Conservation (phyloP, 92 coral and sea anemone genomes). For the Scolanthus callimorphus region DNA sequence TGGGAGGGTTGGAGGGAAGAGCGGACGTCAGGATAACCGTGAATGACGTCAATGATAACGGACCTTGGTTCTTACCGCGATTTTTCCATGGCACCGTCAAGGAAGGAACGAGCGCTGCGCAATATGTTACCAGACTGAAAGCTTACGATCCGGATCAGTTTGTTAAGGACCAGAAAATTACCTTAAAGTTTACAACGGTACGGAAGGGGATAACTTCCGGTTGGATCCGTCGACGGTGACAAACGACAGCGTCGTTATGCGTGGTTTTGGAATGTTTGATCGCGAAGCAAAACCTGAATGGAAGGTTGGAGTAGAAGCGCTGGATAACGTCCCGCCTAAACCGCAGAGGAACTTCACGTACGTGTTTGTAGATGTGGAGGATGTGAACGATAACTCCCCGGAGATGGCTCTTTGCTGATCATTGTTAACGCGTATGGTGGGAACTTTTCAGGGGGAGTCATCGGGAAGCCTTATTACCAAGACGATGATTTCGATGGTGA, state of each 20-base stretch:
- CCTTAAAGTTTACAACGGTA: conserved; percentile 42
- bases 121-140: conserved; percentile 53
- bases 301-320: conserved; percentile 57
- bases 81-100: conserved; percentile 58
- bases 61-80: conserved; percentile 88
- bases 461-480: conserved; percentile 75
- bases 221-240: conserved; percentile 35
- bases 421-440: conserved; percentile 78
- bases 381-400: conserved; percentile 59
- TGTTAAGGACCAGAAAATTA: conserved; percentile 65
- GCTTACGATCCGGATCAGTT: conserved; percentile 84
- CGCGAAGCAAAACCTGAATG: conserved; percentile 56
- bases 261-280: conserved; percentile 51
- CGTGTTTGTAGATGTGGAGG: conserved; percentile 60
- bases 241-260: conserved; percentile 39
- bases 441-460: conserved; percentile 69
- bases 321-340: conserved; percentile 58
- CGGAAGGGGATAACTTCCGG: conserved; percentile 27
- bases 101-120: conserved; percentile 51
- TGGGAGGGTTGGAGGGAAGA: conserved; percentile 77
- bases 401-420: conserved; percentile 59
- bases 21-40: conserved; percentile 54
- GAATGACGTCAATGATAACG: conserved; percentile 80
- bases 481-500: conserved; percentile 80
- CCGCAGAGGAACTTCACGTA: conserved; percentile 47